phyloP scores from a whole-genome alignment of 1,140 invertebrate genomes.

The Reticulitermes speratus region DNA sequence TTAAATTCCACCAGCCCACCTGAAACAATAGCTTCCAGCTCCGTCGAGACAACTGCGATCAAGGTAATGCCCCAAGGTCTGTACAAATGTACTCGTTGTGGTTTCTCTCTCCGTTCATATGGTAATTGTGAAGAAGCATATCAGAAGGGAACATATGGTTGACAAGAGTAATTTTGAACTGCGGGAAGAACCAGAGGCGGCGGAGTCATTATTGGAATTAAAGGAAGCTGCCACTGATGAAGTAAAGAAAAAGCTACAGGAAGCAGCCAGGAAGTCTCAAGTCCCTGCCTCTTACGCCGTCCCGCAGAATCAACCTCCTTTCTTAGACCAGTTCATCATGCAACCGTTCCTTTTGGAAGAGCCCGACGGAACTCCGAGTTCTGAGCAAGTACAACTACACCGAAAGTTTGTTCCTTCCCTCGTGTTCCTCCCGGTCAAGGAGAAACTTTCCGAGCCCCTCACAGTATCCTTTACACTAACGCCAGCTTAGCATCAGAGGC shows the following conservation, averaged over 20 bases:
- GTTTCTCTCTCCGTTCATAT: slow-evolving; percentile 62
- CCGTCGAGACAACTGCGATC: slow-evolving; percentile 29
- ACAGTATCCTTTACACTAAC: slow-evolving; percentile 89
- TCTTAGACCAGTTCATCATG: slow-evolving; percentile 60
- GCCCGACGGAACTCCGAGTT: slow-evolving; percentile 41
- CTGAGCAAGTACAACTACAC: slow-evolving; percentile 41
- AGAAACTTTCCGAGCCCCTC: slow-evolving; percentile 74
- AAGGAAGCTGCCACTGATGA: slow-evolving; percentile 43
- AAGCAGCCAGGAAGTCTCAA: slow-evolving; percentile 56
- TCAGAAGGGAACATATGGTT: slow-evolving; percentile 59
- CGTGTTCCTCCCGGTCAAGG: slow-evolving; percentile 87
- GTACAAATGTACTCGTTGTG: slow-evolving; percentile 66
- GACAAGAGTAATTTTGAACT: slow-evolving; percentile 38
- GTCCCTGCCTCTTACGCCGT: slow-evolving; percentile 44
- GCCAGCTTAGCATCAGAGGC: slow-evolving; percentile 67
- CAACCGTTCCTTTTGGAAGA: slow-evolving; percentile 83
- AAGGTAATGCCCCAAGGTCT: slow-evolving; percentile 47
- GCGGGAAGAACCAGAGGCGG: not conserved
- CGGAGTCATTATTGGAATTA: not conserved
- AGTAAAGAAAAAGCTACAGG: slow-evolving; percentile 51
- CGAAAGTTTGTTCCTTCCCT: slow-evolving; percentile 79
- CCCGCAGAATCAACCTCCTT: slow-evolving; percentile 42
- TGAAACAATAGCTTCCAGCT: not conserved
- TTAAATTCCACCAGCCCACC: slow-evolving; percentile 16
- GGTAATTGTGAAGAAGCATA: slow-evolving; percentile 63